Percentiles rank a stretch among this genome's conserved stretches.
phyloP scores from a whole-genome alignment of 2,797 vertebrate genomes.

The Phrynocephalus forsythii region DNA sequence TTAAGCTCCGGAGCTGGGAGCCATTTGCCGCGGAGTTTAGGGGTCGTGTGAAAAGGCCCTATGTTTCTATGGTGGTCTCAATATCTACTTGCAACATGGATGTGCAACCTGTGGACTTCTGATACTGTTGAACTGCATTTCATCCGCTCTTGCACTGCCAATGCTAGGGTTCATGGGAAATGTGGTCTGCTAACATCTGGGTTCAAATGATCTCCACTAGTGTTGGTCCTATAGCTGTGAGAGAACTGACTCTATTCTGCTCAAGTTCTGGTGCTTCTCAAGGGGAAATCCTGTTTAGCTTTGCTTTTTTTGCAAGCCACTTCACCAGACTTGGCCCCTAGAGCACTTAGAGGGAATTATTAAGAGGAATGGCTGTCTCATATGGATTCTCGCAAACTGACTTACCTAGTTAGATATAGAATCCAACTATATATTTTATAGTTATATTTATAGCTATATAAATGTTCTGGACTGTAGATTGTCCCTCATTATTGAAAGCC shows the following conservation, averaged over 20 bases:
- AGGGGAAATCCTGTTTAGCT: not conserved
- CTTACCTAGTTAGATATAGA: slow-evolving; percentile 54
- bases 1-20: too few relatives aligned
- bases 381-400: rapidly evolving
- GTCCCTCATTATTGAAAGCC: too few relatives aligned
- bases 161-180: not conserved
- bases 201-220: too few relatives aligned
- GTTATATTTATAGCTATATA: too few relatives aligned
- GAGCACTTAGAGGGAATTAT: rapidly evolving
- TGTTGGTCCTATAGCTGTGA: not conserved
- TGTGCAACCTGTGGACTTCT: too few relatives aligned
- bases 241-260: not conserved
- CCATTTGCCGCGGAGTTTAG: too few relatives aligned
- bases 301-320: not conserved
- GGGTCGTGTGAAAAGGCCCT: too few relatives aligned
- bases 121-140: too few relatives aligned
- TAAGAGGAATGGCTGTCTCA: not conserved
- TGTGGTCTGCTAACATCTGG: not conserved
- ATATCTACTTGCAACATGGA: too few relatives aligned
- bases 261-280: rapidly evolving
- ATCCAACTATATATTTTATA: slow-evolving; percentile 22
- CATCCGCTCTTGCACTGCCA: too few relatives aligned
- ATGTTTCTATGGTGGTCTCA: too few relatives aligned
- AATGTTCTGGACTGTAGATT: too few relatives aligned
- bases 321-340: not conserved